Conservation (phyloP, 2,797 vertebrate genomes). For the Cercopithecus petaurista region DNA sequence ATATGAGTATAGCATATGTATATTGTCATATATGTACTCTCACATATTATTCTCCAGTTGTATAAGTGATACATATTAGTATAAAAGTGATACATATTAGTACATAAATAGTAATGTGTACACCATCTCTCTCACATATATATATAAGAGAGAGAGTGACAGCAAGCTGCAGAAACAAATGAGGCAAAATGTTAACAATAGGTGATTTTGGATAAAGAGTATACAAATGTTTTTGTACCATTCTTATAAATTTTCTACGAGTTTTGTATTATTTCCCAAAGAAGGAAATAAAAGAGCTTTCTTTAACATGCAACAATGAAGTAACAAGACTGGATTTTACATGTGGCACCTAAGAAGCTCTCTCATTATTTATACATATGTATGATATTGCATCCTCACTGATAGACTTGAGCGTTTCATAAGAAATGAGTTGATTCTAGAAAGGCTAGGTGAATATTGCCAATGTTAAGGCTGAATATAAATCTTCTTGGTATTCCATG, state of each 20-base stretch:
- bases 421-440: neutral
- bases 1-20: neutral
- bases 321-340: neutral
- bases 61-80: neutral
- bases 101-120: neutral
- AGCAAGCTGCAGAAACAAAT: neutral
- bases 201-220: neutral
- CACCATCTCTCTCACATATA: neutral
- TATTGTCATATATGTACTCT: neutral
- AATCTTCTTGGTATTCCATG: neutral
- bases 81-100: neutral
- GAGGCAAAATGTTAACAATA: neutral
- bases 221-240: neutral
- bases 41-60: neutral
- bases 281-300: neutral
- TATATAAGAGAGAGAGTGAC: neutral
- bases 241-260: neutral
- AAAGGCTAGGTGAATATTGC: neutral
- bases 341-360: accelerated
- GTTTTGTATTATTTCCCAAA: neutral
- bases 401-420: neutral
- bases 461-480: neutral
- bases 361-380: neutral
- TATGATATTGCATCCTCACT: too few species aligned
- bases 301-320: neutral